Base-by-base conservation (phyloP, 2,888 invertebrate species). In the Sarcophaga variegata region DNA sequence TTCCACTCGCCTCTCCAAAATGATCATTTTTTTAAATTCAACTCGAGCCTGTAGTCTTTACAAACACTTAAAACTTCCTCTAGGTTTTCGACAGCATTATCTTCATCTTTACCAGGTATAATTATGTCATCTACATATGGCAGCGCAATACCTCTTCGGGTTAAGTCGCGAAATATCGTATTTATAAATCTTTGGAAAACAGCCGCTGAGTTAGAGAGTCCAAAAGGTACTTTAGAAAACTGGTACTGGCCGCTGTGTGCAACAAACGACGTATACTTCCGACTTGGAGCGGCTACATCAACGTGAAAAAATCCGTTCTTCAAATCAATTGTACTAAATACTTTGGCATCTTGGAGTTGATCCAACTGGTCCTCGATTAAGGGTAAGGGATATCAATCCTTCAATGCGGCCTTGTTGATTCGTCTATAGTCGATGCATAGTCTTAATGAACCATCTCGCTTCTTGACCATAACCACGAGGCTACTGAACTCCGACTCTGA, bases 291-390 rank as follows among this genome's bases (percentile, higher is more conserved):
- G 3, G 75, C 74, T 37, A 80, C 80, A 17, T 75, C 63, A n/a
- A 84, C 83, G 37, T 80, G 67, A 20, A 92, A 92, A 83, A 92
- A 92, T 0, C 91, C 91, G 20, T 91, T 91, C 5, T 90, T 89
- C 2, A 92, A 78, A 70, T 91, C 91, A 6, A 91, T 81, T 20
- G 90, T 89, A 10, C 88, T 91, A 66, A 91, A 91, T 47, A 83
- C 89, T 27, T 79, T 88, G 11, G 90, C 90, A 14, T 90, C 90
- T 76, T 25, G 25, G 25, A 25, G 25, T 25, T 3, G 25, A 3
- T 25, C 25, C 25, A 25, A 25, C 25, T 25, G 89, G 88, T 2
- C 91, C 83, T 37, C 88, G 84, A 54, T 91, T 89, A 10, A 92
- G 37, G 91, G 91, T 60, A 90, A 27, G 2, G 90, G 74, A 77